Conservation (phyloP, 2,113 vertebrate species). For the Sapajus apella region DNA sequence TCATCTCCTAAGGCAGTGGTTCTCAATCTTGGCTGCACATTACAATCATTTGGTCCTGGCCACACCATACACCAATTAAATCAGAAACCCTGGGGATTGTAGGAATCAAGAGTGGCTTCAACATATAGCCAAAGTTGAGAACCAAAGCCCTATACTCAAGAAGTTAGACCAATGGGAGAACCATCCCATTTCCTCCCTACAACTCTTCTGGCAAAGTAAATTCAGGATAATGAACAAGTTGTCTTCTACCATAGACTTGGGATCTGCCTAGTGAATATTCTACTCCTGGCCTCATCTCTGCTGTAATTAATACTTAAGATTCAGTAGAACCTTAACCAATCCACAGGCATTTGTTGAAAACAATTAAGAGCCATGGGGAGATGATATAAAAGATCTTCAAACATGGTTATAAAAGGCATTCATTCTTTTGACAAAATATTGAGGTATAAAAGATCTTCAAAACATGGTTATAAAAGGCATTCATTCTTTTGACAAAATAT, state of each 20-base stretch:
- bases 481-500: not conserved
- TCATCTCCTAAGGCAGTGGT: not conserved
- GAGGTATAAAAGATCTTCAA: not conserved
- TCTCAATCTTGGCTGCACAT: not conserved
- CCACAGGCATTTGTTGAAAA: constrained; percentile 1
- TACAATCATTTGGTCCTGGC: not conserved
- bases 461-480: not conserved
- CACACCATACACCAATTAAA: not conserved
- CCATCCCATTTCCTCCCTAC: not conserved
- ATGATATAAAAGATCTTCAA: not conserved
- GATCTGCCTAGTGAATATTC: not conserved
- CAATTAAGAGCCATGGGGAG: not conserved
- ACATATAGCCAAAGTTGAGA: not conserved
- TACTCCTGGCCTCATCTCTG: not conserved
- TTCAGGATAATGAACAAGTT: not conserved
- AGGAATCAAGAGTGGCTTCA: not conserved
- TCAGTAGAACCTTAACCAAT: not conserved
- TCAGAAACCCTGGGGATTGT: not conserved
- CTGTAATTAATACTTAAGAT: not conserved
- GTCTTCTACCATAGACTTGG: not conserved
- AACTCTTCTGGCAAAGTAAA: not conserved
- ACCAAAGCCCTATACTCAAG: not conserved
- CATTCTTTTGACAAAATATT: not conserved
- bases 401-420: not conserved
- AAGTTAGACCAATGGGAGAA: not conserved